Evolutionary conservation across 1,140 invertebrate genomes (phyloP).

Genomic region (Orchestia grillus): DNA sequence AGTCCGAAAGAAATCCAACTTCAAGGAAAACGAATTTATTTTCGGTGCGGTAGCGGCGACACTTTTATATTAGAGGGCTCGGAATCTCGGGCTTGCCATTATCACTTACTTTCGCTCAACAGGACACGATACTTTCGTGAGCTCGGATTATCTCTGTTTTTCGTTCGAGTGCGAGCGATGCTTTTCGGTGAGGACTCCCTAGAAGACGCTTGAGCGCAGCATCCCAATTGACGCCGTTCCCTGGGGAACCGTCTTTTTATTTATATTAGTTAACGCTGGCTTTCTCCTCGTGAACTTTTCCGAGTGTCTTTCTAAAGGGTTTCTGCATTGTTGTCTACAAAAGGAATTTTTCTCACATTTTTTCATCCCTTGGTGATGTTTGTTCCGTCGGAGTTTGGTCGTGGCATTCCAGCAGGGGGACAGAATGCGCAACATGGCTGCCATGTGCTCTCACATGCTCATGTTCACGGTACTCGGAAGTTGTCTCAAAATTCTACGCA

Average conservation of each 20-base stretch:
- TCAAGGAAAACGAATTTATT: conserved; percentile 56
- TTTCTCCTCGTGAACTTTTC: neutral
- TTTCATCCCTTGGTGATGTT: neutral
- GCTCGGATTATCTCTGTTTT: conserved; percentile 44
- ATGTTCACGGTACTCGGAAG: neutral
- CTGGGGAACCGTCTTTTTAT: neutral
- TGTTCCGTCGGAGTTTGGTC: neutral
- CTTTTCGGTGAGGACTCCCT: conserved; percentile 19
- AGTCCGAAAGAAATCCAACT: conserved; percentile 53
- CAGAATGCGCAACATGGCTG: neutral
- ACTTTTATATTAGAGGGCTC: conserved; percentile 52
- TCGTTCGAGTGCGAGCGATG: conserved; percentile 13
- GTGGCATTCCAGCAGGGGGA: neutral
- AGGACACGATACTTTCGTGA: conserved; percentile 26
- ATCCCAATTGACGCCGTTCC: neutral
- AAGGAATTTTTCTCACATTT: neutral
- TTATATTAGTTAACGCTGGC: neutral
- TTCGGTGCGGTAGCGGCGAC: conserved; percentile 42
- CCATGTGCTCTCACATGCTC: neutral
- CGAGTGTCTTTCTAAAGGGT: neutral
- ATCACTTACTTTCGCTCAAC: conserved; percentile 54
- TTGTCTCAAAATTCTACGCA: neutral
- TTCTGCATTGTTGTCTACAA: neutral
- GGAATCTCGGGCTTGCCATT: conserved; percentile 51
- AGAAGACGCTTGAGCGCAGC: neutral